Evolutionary conservation across 2,888 invertebrate species (phyloP).

Genomic region (Matsumyia berberina): DNA sequence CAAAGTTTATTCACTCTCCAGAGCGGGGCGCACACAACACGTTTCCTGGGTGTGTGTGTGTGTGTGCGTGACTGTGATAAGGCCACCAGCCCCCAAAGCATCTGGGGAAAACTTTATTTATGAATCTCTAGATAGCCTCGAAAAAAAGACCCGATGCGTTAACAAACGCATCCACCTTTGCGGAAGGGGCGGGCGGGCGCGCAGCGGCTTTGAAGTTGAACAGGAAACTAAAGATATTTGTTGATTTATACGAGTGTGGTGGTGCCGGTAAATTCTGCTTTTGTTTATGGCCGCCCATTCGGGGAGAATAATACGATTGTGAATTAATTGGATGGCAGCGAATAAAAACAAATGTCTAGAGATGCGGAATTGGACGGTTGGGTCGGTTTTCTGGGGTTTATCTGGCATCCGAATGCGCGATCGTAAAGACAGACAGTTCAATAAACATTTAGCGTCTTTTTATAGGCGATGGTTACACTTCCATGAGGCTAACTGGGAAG

Average conservation of each 20-base stretch:
- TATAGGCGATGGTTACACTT: neutral
- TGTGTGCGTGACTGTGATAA: conserved; percentile 47
- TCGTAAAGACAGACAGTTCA: conserved; percentile 14
- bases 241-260: conserved; percentile 26
- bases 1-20: conserved; percentile 62
- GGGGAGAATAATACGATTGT: conserved; percentile 38
- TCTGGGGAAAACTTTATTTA: conserved; percentile 39
- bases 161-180: conserved; percentile 41
- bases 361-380: conserved; percentile 8
- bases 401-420: conserved; percentile 3
- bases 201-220: conserved; percentile 24
- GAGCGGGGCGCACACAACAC: neutral
- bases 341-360: conserved; percentile 41
- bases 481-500: neutral
- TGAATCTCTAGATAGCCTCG: conserved; percentile 49
- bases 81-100: conserved; percentile 8
- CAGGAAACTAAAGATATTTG: conserved; percentile 56
- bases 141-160: conserved; percentile 39
- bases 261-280: conserved; percentile 19
- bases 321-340: conserved; percentile 40
- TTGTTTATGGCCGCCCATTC: conserved; percentile 49
- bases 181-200: neutral
- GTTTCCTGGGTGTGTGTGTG: conserved; percentile 1
- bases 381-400: conserved; percentile 3
- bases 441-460: conserved; percentile 8